These are phyloP conservation scores for Trichopria drosophilae DNA, from an alignment of 2,888 invertebrate species.

Conservation along the genomic window DNA sequence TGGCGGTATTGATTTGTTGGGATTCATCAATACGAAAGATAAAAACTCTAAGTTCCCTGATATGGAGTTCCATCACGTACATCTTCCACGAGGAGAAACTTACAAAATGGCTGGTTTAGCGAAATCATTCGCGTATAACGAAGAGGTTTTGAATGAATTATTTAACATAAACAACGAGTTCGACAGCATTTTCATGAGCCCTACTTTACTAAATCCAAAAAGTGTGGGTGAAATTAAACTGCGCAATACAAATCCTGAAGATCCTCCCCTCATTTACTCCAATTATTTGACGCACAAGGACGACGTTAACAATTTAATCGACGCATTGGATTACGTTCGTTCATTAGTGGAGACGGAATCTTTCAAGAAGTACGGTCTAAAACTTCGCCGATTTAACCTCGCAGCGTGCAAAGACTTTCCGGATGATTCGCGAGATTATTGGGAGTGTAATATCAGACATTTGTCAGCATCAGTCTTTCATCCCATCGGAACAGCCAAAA, in stretches of 20 bases:
- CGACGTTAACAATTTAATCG: constrained; percentile 55
- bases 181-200: constrained; percentile 40
- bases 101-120: constrained; percentile 20
- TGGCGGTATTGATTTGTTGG: constrained; percentile 60
- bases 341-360: constrained; percentile 40
- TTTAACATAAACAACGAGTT: constrained; percentile 38
- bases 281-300: constrained; percentile 61
- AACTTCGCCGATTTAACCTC: constrained; percentile 38
- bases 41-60: constrained; percentile 63
- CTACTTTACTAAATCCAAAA: constrained; percentile 58
- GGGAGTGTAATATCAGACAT: constrained; percentile 61
- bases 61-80: constrained; percentile 61
- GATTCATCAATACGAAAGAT: constrained; percentile 62
- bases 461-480: constrained; percentile 65
- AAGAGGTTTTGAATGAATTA: constrained; percentile 41
- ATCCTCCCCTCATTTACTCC: constrained; percentile 61
- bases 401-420: constrained; percentile 42
- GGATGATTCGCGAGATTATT: constrained; percentile 52
- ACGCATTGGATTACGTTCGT: constrained; percentile 46
- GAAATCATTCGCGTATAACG: constrained; percentile 28
- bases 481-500: constrained; percentile 65
- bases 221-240: constrained; percentile 59
- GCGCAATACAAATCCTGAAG: constrained; percentile 60
- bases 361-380: constrained; percentile 38
- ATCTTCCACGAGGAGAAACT: constrained; percentile 53